Conservation (phyloP, 2,797 vertebrate species). For the Octomys mimax region DNA sequence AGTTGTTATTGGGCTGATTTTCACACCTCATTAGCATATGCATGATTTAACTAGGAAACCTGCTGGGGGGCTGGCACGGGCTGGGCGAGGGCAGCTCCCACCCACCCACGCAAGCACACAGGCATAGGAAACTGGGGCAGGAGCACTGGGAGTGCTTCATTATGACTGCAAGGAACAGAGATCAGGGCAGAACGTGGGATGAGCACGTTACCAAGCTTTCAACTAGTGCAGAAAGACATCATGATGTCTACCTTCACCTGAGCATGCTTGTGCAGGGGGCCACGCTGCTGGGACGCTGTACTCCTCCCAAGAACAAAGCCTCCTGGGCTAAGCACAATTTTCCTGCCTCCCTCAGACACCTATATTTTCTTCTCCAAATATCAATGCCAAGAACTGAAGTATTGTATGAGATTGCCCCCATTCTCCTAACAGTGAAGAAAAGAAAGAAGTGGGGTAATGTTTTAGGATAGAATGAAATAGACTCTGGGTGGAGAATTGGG, state of each 20-base stretch:
- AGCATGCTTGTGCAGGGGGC: not conserved
- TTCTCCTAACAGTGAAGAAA: not conserved
- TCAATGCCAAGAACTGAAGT: not conserved
- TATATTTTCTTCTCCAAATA: not conserved
- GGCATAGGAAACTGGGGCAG: conserved; percentile 86
- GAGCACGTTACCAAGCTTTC: not conserved
- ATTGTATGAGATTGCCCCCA: not conserved
- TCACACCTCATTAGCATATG: conserved; percentile 96
- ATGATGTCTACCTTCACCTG: not conserved
- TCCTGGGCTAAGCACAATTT: not conserved
- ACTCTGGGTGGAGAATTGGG: not conserved
- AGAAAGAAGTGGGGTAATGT: not conserved
- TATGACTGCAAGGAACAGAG: conserved; percentile 72
- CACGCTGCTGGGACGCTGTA: not conserved
- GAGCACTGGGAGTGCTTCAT: conserved; percentile 76
- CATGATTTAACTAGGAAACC: conserved; percentile 90
- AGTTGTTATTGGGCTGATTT: conserved; percentile 93
- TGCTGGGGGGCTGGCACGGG: conserved; percentile 87
- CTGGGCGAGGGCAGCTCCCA: conserved; percentile 83
- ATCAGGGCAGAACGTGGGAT: not conserved
- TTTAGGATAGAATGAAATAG: not conserved
- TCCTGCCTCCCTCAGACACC: not conserved
- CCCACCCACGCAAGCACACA: conserved; percentile 83
- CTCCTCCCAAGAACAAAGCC: not conserved
- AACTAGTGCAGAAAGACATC: not conserved